Evolutionary conservation across 2,888 invertebrate genomes (phyloP).

Genomic region (Dioctria linearis): DNA sequence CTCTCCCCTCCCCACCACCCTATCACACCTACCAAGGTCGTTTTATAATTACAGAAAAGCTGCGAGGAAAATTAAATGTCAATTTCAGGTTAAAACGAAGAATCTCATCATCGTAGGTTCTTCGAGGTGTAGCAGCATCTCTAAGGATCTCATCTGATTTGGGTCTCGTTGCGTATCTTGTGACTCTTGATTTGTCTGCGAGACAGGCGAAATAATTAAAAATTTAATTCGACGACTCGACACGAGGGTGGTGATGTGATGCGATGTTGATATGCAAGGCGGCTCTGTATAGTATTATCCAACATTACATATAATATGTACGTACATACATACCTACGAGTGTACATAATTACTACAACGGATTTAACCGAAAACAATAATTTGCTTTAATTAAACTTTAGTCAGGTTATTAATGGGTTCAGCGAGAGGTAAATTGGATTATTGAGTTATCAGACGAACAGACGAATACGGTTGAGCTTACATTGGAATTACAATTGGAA

Average conservation of each 20-base stretch:
- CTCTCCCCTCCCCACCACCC: no score
- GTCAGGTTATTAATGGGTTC: background rate
- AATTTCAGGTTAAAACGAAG: slow-evolving; percentile 15
- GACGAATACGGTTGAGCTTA: no score
- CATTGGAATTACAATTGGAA: no score
- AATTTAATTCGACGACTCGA: slow-evolving; percentile 15
- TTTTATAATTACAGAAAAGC: background rate
- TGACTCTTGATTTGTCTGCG: background rate
- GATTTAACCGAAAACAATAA: slow-evolving; percentile 24
- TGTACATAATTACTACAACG: no score
- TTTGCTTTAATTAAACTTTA: slow-evolving; percentile 35
- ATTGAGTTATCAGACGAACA: background rate
- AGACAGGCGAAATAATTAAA: slow-evolving; percentile 34
- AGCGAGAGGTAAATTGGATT: background rate
- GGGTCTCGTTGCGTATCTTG: background rate
- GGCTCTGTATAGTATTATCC: no score
- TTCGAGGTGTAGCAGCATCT: slow-evolving; percentile 17
- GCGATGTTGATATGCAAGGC: background rate
- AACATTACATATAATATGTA: no score
- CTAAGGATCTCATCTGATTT: slow-evolving; percentile 20
- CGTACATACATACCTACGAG: no score
- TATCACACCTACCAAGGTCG: no score
- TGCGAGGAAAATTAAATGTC: slow-evolving; percentile 38
- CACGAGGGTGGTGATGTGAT: background rate
- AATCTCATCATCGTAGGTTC: background rate